These are phyloP conservation scores for Sebastes taczanowskii DNA, from an alignment of 2,797 vertebrate species.

Conservation along the genomic window DNA sequence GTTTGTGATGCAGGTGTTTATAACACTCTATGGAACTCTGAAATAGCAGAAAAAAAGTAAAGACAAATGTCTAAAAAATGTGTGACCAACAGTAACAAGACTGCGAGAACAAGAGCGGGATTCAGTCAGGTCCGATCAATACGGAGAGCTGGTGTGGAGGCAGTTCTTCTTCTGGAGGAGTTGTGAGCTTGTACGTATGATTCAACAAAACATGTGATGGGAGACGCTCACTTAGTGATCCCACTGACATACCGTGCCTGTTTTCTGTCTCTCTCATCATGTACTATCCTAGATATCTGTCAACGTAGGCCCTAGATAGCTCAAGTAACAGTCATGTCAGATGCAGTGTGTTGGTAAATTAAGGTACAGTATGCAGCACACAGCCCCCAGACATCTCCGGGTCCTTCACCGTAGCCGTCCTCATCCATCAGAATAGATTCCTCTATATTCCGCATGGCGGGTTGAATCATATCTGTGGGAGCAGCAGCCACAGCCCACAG, in stretches of 20 bases:
- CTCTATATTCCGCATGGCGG: constrained; percentile 43
- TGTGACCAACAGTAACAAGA: constrained; percentile 6
- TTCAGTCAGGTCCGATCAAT: constrained; percentile 30
- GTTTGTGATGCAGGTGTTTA: not conserved
- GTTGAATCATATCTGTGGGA: constrained; percentile 73
- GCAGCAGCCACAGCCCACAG: constrained; percentile 62
- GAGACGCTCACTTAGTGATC: constrained; percentile 29
- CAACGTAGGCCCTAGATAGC: constrained; percentile 26
- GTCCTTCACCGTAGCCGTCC: constrained; percentile 28
- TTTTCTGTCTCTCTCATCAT: constrained; percentile 45
- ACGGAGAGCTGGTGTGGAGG: constrained; percentile 24
- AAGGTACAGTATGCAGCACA: constrained; percentile 45
- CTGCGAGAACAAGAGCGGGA: constrained; percentile 15
- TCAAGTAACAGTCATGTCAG: constrained; percentile 36
- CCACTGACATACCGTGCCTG: constrained; percentile 31
- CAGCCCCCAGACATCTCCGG: constrained; percentile 44
- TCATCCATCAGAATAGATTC: constrained; percentile 65
- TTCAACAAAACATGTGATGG: constrained; percentile 40
- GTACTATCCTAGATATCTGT: constrained; percentile 30
- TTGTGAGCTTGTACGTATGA: constrained; percentile 20
- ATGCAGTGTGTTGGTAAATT: constrained; percentile 59
- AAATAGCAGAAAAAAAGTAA: not conserved
- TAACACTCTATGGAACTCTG: not conserved
- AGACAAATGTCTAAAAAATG: constrained; percentile 7
- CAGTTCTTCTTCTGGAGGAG: constrained; percentile 26